Percentiles rank a stretch among this genome's conserved stretches.
phyloP scores from a whole-genome alignment of 2,797 vertebrate genomes.

The Hemibagrus guttatus region DNA sequence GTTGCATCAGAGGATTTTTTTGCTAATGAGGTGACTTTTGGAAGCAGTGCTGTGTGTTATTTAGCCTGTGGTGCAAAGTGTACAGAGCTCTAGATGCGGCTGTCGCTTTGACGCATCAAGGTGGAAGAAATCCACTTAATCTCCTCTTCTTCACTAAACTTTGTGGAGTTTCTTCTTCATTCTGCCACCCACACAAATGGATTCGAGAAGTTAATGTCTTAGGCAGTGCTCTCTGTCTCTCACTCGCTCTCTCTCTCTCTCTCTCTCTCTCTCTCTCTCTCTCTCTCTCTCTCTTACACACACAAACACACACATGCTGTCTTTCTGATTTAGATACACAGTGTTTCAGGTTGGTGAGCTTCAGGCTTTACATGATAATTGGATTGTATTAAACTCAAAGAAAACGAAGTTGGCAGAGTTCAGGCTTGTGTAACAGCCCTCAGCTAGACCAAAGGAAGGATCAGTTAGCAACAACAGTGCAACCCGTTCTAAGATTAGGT shows the following conservation, averaged over 20 bases:
- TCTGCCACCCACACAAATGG: slow-evolving; percentile 40
- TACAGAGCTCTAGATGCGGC: slow-evolving; percentile 20
- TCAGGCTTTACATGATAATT: slow-evolving; percentile 36
- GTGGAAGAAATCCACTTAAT: slow-evolving; percentile 51
- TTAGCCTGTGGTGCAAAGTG: slow-evolving; percentile 41
- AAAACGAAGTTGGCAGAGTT: slow-evolving; percentile 37
- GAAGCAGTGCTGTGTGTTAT: slow-evolving; percentile 36
- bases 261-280: slow-evolving; percentile 12
- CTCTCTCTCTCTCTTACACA: neutral
- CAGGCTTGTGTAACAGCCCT: slow-evolving; percentile 27
- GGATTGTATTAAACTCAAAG: slow-evolving; percentile 38
- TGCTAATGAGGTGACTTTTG: slow-evolving; percentile 36
- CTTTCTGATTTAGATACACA: slow-evolving; percentile 26
- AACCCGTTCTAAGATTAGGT: neutral
- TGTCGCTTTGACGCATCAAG: slow-evolving; percentile 42
- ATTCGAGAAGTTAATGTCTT: slow-evolving; percentile 44
- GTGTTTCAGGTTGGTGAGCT: slow-evolving; percentile 41
- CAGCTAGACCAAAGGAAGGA: slow-evolving; percentile 24
- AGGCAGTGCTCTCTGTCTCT: slow-evolving; percentile 25
- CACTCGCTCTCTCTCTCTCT: slow-evolving; percentile 1
- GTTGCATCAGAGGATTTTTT: slow-evolving; percentile 7
- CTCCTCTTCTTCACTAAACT: slow-evolving; percentile 37
- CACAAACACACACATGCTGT: neutral
- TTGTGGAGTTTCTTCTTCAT: slow-evolving; percentile 34
- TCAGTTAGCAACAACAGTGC: slow-evolving; percentile 31